Conservation (phyloP, 1,140 invertebrate genomes). For the Drosophila pseudoobscura region DNA sequence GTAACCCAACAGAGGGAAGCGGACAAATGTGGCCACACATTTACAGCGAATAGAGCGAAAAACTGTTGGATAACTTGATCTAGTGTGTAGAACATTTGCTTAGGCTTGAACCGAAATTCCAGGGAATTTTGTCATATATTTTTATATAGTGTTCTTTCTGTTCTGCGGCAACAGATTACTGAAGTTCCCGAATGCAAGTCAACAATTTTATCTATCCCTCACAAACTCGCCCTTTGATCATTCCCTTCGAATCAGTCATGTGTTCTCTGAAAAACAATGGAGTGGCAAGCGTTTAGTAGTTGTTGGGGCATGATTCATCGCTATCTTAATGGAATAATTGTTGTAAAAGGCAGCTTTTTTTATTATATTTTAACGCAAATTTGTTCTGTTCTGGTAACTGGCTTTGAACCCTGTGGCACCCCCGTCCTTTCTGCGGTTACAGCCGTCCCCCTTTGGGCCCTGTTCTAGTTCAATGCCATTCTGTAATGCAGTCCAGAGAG, state of each 20-base stretch:
- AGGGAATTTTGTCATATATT: too few species aligned
- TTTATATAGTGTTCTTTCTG: neutral
- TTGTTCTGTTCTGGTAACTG: too few species aligned
- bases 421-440: constrained; percentile 22
- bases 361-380: neutral
- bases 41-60: too few species aligned
- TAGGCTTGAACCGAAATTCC: too few species aligned
- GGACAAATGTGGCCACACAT: too few species aligned
- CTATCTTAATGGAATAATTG: constrained; percentile 26
- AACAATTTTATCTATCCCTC: constrained; percentile 30
- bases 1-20: too few species aligned
- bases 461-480: constrained; percentile 67
- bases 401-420: neutral
- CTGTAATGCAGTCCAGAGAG: constrained; percentile 39
- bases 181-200: neutral
- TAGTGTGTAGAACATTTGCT: too few species aligned
- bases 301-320: constrained; percentile 33
- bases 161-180: constrained; percentile 1
- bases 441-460: neutral
- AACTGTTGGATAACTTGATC: too few species aligned
- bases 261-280: constrained; percentile 2
- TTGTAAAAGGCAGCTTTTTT: neutral
- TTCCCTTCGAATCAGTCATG: too few species aligned
- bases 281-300: neutral
- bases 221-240: too few species aligned